Conservation (phyloP, 2,888 invertebrate species). For the Agrilus biguttatus region DNA sequence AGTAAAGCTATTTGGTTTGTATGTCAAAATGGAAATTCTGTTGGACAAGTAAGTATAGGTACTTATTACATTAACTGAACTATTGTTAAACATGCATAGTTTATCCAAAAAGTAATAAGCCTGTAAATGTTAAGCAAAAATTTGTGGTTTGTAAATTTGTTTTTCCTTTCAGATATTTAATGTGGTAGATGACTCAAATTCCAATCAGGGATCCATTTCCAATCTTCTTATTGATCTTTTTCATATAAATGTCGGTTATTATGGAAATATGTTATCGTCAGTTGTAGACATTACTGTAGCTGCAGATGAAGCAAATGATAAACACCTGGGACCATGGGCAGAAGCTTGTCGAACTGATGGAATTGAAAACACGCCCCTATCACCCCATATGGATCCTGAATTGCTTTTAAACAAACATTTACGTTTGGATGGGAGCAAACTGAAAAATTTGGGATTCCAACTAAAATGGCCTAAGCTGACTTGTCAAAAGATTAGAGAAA, state of each 20-base stretch:
- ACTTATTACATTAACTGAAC: too few relatives aligned
- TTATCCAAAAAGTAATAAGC: too few relatives aligned
- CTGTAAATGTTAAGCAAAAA: too few relatives aligned
- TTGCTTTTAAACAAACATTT: slow-evolving; percentile 68
- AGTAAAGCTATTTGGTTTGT: slow-evolving; percentile 70
- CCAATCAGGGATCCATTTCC: slow-evolving; percentile 74
- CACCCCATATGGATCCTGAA: slow-evolving; percentile 76
- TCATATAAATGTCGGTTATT: slow-evolving; percentile 74
- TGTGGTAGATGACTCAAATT: slow-evolving; percentile 68
- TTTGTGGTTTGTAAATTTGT: background rate
- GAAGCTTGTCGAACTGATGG: slow-evolving; percentile 62
- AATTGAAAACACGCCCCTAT: slow-evolving; percentile 72
- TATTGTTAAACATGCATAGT: too few relatives aligned
- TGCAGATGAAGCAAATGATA: slow-evolving; percentile 85
- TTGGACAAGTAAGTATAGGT: slow-evolving; percentile 18
- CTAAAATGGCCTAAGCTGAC: slow-evolving; percentile 48
- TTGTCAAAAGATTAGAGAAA: slow-evolving; percentile 31
- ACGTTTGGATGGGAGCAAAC: slow-evolving; percentile 54
- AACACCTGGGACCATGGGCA: slow-evolving; percentile 86
- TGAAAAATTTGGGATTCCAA: slow-evolving; percentile 44
- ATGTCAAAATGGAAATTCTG: slow-evolving; percentile 21
- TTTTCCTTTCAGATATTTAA: slow-evolving; percentile 50
- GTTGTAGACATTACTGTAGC: slow-evolving; percentile 68
- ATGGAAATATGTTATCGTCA: slow-evolving; percentile 67
- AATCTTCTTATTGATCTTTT: slow-evolving; percentile 70